Conservation (phyloP, 2,113 vertebrate genomes). For the Apistogramma diplotaenia region DNA sequence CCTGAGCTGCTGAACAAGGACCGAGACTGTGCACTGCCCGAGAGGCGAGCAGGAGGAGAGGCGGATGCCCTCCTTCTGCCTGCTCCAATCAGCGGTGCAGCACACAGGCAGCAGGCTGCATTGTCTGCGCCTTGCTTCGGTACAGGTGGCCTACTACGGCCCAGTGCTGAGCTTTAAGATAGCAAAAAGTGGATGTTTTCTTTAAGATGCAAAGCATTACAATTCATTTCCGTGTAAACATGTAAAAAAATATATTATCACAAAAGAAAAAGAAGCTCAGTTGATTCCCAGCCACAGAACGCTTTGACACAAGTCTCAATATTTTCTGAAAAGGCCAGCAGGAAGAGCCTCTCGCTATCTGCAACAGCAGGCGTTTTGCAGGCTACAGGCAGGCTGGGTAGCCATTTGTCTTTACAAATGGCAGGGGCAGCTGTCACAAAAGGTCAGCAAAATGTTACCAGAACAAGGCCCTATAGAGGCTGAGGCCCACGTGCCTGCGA, state of each 20-base stretch:
- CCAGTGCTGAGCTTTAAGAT: neutral
- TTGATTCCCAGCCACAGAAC: constrained; percentile 13
- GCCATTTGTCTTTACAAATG: constrained; percentile 68
- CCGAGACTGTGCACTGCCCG: neutral
- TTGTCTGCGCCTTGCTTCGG: neutral
- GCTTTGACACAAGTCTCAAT: neutral
- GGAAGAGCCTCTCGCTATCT: constrained; percentile 23
- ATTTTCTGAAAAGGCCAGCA: constrained; percentile 48
- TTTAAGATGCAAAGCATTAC: neutral
- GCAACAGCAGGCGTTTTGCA: neutral
- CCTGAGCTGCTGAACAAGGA: constrained; percentile 21
- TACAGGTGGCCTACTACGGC: neutral
- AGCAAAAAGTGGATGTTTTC: neutral
- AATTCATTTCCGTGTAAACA: neutral
- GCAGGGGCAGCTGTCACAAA: constrained; percentile 65
- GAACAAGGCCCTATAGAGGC: constrained; percentile 61
- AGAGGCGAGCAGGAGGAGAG: constrained; percentile 1
- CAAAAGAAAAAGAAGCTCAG: neutral
- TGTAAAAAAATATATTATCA: neutral
- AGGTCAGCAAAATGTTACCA: constrained; percentile 74
- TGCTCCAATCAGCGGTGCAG: constrained; percentile 35
- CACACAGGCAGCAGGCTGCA: neutral
- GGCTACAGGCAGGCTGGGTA: constrained; percentile 5
- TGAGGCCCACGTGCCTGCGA: constrained; percentile 6
- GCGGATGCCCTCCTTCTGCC: constrained; percentile 61